Base-by-base conservation (phyloP, 2,888 invertebrate genomes). In the Trissonchulus latispiculum region DNA sequence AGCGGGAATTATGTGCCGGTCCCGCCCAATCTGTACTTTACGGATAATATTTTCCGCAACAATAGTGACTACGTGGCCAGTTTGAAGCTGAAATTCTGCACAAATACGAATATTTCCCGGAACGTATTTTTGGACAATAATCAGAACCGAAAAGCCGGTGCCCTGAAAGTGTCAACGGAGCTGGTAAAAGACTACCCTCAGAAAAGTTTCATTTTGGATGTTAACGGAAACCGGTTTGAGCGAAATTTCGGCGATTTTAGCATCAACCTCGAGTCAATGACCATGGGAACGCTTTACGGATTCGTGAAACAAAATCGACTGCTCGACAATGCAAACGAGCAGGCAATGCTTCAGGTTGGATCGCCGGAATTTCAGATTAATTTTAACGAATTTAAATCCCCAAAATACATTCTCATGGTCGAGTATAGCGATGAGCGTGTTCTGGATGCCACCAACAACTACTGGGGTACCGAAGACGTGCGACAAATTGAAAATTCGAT, bases 401-500 rank as follows among this genome's bases (percentile, higher is more conserved):
- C n/a, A 37, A 28, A 71, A 31, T 35, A 37, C 68, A 28, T 28
- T 2, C 29, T 75, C 36, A 66, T 71, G 59, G 73, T 71, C 23
- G 73, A 75, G 36, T 75, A 71, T 67, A 73, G 73, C 36, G 23
- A 23, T 2, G 32, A n/a, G 31, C 1, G 15, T 2, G 29, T 15
- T 2, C 32, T 74, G 59, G 72, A 74, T 35, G 74, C 74, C 29
- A 74, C 74, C 36, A 8, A 67, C 61, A 74, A 74, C 37, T 73
- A 37, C 36, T 74, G 74, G 74, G 72, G 61, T 1, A 62, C 68
- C 23, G 33, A 36, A 23, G 35, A 15, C 1, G 33, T 35, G 3
- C 1, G 15, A n/a, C 61, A 32, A 28, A 48, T 74, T 3, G 8
- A 32, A n/a, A 29, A 36, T 29, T 1, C 36, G 1, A 73, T 74